Evolutionary conservation across 2,797 vertebrate genomes (phyloP).

Genomic region (Synanceia verrucosa): DNA sequence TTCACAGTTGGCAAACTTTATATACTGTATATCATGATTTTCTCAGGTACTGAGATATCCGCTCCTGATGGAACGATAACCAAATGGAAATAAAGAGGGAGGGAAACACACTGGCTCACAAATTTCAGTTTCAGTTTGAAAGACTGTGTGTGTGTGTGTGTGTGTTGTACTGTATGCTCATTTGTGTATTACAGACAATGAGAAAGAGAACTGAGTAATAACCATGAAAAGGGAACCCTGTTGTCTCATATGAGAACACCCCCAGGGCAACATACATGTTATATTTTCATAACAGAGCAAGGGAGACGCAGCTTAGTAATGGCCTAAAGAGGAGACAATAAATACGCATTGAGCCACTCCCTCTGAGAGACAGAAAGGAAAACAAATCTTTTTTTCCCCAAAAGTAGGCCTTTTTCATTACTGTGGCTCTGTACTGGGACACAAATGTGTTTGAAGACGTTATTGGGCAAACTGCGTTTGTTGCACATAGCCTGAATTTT

Average conservation of each 20-base stretch:
- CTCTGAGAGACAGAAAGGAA: not conserved
- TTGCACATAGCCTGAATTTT: not conserved
- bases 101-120: constrained; percentile 34
- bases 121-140: constrained; percentile 72
- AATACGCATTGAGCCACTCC: constrained; percentile 1
- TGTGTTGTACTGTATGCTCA: constrained; percentile 17
- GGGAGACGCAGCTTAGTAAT: constrained; percentile 42
- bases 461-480: not conserved
- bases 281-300: constrained; percentile 47
- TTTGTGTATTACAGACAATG: constrained; percentile 37
- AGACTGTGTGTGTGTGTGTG: constrained; percentile 20
- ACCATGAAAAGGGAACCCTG: constrained; percentile 79
- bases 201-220: constrained; percentile 67
- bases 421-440: not conserved
- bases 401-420: not conserved
- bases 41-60: not conserved
- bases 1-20: not conserved
- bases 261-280: constrained; percentile 36
- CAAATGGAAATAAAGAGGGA: constrained; percentile 67
- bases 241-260: constrained; percentile 71
- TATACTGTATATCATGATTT: not conserved
- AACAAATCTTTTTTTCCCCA: not conserved
- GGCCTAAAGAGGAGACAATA: constrained; percentile 15
- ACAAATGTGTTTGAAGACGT: not conserved
- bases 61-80: constrained; percentile 15